Conservation (phyloP, 2,797 vertebrate species). For the Malurus splendens region DNA sequence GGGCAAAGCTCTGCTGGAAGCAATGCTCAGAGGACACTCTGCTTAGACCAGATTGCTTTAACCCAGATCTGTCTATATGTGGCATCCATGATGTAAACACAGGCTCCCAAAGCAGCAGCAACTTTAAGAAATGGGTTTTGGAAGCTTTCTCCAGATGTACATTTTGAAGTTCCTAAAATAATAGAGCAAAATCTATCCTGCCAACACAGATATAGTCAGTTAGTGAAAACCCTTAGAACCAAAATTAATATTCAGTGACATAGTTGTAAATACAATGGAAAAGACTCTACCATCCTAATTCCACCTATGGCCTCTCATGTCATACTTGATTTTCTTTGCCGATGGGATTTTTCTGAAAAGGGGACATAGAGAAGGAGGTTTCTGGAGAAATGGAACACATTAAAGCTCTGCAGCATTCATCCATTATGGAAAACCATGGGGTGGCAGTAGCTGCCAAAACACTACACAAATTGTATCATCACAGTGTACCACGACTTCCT, state of each 20-base stretch:
- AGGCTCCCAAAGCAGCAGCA: conserved; percentile 21
- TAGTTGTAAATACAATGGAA: not conserved
- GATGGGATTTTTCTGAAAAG: not conserved
- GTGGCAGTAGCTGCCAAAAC: conserved; percentile 36
- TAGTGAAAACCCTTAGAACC: not conserved
- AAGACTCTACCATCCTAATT: not conserved
- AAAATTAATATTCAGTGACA: conserved; percentile 1
- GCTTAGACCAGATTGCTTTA: conserved; percentile 16
- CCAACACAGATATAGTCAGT: not conserved
- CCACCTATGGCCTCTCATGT: not conserved
- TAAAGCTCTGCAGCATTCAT: not conserved
- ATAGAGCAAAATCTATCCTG: not conserved
- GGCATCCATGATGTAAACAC: conserved; percentile 6
- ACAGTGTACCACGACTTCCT: not conserved
- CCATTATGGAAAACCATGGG: conserved; percentile 2
- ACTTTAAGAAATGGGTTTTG: conserved; percentile 11
- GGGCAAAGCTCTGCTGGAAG: not conserved
- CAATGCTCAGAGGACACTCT: not conserved
- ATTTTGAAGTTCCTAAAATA: not conserved
- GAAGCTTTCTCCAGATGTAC: not conserved
- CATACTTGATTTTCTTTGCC: not conserved
- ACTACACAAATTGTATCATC: not conserved
- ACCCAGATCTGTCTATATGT: conserved; percentile 37
- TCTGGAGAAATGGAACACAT: not conserved
- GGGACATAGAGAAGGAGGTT: not conserved